Evolutionary conservation across 2,888 invertebrate species (phyloP).

Genomic region (Spisula subtruncata): DNA sequence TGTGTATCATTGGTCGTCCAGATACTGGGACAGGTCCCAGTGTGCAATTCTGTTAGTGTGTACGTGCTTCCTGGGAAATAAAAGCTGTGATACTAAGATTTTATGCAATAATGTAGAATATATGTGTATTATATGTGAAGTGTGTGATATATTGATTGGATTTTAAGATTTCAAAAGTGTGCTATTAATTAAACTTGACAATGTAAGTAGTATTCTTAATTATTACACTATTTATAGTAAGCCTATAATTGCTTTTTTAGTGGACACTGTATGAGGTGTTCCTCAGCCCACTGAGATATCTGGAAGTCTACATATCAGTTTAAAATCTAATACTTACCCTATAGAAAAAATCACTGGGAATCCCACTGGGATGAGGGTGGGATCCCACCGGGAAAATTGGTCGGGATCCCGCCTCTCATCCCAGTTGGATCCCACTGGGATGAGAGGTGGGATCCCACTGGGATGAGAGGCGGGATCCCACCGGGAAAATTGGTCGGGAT

Average conservation of each 20-base stretch:
- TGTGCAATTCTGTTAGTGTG: background rate
- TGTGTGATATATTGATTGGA: background rate
- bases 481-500: too few species aligned
- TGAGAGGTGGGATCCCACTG: too few species aligned
- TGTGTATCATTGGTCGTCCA: background rate
- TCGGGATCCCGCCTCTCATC: too few species aligned
- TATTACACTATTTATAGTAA: background rate
- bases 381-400: too few species aligned
- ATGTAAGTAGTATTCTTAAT: background rate
- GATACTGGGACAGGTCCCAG: background rate
- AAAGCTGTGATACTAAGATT: background rate
- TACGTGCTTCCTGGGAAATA: background rate
- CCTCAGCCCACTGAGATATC: too few species aligned
- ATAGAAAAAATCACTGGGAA: too few species aligned
- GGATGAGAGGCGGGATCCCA: too few species aligned
- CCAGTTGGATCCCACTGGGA: too few species aligned
- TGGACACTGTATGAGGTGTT: background rate
- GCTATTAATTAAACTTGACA: background rate
- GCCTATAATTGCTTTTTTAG: background rate
- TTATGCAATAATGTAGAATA: conserved; percentile 26
- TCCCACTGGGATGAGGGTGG: too few species aligned
- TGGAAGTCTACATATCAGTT: too few species aligned
- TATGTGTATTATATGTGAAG: background rate
- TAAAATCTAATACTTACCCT: too few species aligned
- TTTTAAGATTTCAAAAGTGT: conserved; percentile 16